Base-by-base conservation (phyloP, 2,888 invertebrate genomes). In the Dyspetes luteomarginatus region DNA sequence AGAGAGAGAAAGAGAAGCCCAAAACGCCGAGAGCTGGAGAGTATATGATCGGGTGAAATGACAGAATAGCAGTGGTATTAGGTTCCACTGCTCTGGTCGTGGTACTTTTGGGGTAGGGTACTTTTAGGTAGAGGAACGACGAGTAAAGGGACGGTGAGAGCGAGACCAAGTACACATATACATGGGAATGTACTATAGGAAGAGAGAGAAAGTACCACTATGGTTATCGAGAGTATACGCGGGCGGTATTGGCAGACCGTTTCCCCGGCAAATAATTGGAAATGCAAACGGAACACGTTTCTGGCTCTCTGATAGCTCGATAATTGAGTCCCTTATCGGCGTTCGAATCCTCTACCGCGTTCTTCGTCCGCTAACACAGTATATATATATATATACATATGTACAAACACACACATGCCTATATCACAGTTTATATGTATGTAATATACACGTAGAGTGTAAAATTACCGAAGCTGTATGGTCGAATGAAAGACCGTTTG, bases 281-380 rank as follows among this genome's bases (percentile, higher is more conserved):
- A 91, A 91, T 91, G 91, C 91, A 90, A 91, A 90, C 90, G 89
- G 91, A 89, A 90, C 88, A 88, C 60, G 56, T 86, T 87, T 86
- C 87, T 87, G 52, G 52, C 86, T 84, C 89, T 88, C 89, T 90
- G 91, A 90, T 91, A 90, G 91, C 89, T 91, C 89, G 90, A 91
- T 92, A 92, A 92, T 92, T 91, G 91, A 91, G 90, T 91, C 91
- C 89, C 91, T 91, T 91, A 91, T 91, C 91, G 88, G 89, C 87
- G 85, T 87, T 90, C 87, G 88, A 89, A 88, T 88, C 86, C 84
- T 84, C 84, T 85, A 86, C 52, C 65, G 73, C 78, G 73, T 78
- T 78, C 69, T 67, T 48, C 65, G 26, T 52, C 50, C 50, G 15
- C 50, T 55, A 64, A 55, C 69, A 45, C n/a, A n/a, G n/a, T n/a